Evolutionary conservation across 2,113 vertebrate genomes (phyloP), one percentile per base, ranked within the genome.

Genomic region (Pica pica): DNA sequence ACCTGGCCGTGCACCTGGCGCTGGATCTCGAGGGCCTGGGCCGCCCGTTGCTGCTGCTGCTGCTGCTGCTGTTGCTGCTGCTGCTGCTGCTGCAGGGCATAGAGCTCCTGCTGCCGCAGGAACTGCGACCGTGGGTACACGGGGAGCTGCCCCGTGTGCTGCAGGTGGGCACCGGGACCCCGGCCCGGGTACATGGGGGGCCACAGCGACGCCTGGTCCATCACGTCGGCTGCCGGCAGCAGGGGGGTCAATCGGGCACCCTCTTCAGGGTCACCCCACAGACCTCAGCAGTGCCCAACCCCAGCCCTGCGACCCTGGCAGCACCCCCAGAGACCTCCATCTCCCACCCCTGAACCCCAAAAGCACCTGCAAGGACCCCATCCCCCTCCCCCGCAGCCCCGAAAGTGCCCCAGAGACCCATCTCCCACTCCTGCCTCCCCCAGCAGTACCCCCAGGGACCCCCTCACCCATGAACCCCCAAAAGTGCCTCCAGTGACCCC

Each of bases 161-260:
- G 99, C 98, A 99, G 98, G 97, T 99, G 99, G 94, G 99, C 98
- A 49, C 98, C 12, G 39, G 99, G 98, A 82, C 98, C 99, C 93
- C 99, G 98, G 94, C 98, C 97, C 18, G 98, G 98, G 26, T 99
- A 99, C 98, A 99, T 98, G 77, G 99, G 98, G 93, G 99, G 99
- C 99, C 99, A 99, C 94, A 99, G 98, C 4, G 99, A 98, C 5
- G 99, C 98, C 98, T 99, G 99, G 97, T 99, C 99, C 98, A 99
- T 99, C 96, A 99, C 99, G 17, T 99, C 99, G 86, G 99, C 98
- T 98, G 98, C 4, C 11, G 16, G 46, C 4, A 22, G 60, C 2
- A 1, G 7, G 10, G 9, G 16, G 10, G 16, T 70, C 57, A 93
- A 47, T 3, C 3, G 2, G 57, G 61, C 16, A 81, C 33, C 8